These are phyloP conservation scores for Cryptus viduatorius DNA, from an alignment of 2,888 invertebrate species.

Conservation along the genomic window DNA sequence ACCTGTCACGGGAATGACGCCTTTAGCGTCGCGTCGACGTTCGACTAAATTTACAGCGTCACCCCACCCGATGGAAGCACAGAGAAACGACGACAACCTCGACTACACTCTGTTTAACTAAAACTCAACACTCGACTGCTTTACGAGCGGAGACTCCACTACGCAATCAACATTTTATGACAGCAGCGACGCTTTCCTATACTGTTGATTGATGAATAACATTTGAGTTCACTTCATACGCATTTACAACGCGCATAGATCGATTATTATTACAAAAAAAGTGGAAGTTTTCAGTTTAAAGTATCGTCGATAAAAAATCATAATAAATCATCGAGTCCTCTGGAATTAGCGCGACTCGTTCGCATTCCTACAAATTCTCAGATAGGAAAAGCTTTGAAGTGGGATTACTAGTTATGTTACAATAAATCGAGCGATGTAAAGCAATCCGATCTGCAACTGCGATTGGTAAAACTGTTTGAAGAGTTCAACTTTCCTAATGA, in stretches of 20 bases:
- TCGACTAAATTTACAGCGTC: conserved; percentile 5
- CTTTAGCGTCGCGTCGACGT: conserved; percentile 6
- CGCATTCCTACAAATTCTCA: no score
- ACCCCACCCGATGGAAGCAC: background rate
- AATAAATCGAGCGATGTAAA: background rate
- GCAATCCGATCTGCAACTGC: background rate
- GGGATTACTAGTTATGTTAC: background rate
- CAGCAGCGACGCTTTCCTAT: background rate
- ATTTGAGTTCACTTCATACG: background rate
- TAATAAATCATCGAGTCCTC: no score
- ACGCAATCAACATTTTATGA: background rate
- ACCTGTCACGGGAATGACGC: conserved; percentile 5
- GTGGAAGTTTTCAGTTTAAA: no score
- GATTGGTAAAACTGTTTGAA: background rate
- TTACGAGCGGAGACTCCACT: conserved; percentile 2
- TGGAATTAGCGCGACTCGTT: no score
- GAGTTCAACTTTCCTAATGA: background rate
- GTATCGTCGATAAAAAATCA: no score
- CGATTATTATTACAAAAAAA: background rate
- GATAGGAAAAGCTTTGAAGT: background rate
- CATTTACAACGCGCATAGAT: background rate
- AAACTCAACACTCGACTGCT: background rate
- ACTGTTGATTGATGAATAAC: background rate
- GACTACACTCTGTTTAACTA: background rate
- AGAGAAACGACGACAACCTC: background rate